Base-by-base conservation (phyloP, 2,113 vertebrate genomes). In the Seriola aureovittata region DNA sequence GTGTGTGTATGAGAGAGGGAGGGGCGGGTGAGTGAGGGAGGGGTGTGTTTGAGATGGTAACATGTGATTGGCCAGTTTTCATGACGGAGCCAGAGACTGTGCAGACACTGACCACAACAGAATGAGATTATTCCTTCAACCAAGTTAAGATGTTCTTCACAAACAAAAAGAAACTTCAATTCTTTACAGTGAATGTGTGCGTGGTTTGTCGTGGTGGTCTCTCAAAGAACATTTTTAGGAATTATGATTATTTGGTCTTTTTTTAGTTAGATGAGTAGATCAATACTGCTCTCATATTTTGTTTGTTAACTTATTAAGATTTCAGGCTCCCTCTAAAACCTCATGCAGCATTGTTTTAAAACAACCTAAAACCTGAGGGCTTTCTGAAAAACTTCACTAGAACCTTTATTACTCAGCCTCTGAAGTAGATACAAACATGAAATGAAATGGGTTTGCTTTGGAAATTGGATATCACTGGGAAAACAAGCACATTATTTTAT, bases 11-110 rank as follows among this genome's bases (percentile, higher is more conserved):
- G 62, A 69, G 72, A 52, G 70, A 44, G 23, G 57, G 66, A 36
- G 50, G 40, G 1, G 40, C 9, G 40, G 8, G 48, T 34, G 69
- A 34, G 36, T 46, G 76, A 52, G 85, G 64, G 73, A 68, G 78
- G 81, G 81, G 89, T 70, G 84, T 89, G 84, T 89, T 81, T 65
- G 59, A 65, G 52, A 71, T 0, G 23, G 55, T 59, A n/a, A 21
- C 79, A 29, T 65, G 23, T 55, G 84, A 92, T 93, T 93, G 90
- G 89, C 32, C 65, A 16, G 57, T 63, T 78, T 38, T 44, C 40
- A 58, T 34, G 44, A 59, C 69, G 23, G 48, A 75, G 55, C 29
- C 62, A 63, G 77, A 85, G 68, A 65, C 67, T 78, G 57, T 80
- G 69, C 58, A 84, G 75, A 65, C 17, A 10, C 25, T 65, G 67